A percentile compares a stretch with the other conserved stretches of the same genome.
Conservation (phyloP, 1,140 invertebrate genomes). For the Zaprionus capensis region DNA sequence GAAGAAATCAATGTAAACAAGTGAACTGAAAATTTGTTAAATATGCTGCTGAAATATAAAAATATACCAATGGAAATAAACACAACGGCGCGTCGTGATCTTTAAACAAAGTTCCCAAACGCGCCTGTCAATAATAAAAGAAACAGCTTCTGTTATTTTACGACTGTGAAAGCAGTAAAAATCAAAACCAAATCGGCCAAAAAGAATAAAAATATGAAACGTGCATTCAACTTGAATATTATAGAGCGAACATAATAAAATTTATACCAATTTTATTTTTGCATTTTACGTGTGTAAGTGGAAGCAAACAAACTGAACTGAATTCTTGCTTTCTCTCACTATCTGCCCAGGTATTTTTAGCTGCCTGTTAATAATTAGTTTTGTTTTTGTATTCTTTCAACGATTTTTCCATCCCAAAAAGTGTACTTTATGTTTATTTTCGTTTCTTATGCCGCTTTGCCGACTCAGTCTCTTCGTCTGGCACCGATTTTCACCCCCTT, state of each 20-base stretch:
- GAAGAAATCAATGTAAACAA: not conserved
- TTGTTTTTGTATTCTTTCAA: slow-evolving; percentile 35
- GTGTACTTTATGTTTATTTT: slow-evolving; percentile 68
- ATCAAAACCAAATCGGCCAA: not conserved
- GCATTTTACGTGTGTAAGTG: not conserved
- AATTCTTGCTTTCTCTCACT: not conserved
- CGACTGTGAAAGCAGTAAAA: slow-evolving; percentile 29
- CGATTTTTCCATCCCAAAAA: slow-evolving; percentile 40
- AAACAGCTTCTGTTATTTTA: not conserved
- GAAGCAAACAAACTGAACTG: not conserved
- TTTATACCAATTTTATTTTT: not conserved
- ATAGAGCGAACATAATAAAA: slow-evolving; percentile 9
- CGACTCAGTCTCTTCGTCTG: slow-evolving; percentile 29
- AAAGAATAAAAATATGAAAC: slow-evolving; percentile 21
- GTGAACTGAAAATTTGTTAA: not conserved
- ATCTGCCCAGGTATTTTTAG: slow-evolving; percentile 57
- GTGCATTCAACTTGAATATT: slow-evolving; percentile 27
- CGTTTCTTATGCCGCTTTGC: slow-evolving; percentile 35
- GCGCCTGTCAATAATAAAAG: not conserved
- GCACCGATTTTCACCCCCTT: slow-evolving; percentile 10
- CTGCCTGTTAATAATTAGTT: slow-evolving; percentile 41
- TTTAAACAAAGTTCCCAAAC: slow-evolving; percentile 14
- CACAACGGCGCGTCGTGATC: not conserved
- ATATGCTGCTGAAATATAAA: not conserved
- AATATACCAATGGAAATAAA: not conserved